phyloP scores from a whole-genome alignment of 2,888 invertebrate genomes.

The Notodonta ziczac region DNA sequence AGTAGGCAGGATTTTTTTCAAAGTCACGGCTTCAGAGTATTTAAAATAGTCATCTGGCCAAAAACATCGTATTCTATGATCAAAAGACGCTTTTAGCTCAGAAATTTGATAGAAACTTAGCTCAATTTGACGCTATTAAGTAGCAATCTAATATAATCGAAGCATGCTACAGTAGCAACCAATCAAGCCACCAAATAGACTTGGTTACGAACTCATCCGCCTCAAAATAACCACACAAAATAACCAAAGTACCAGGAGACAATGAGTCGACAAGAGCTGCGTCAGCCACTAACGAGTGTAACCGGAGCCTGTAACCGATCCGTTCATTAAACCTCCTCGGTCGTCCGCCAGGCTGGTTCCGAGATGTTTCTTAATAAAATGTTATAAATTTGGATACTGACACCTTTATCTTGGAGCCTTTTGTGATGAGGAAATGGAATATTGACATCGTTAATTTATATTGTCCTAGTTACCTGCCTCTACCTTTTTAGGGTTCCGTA shows the following conservation, averaged over 20 bases:
- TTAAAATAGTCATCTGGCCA: neutral
- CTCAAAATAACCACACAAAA: neutral
- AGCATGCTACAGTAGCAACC: neutral
- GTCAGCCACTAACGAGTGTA: constrained; percentile 71
- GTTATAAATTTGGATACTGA: constrained; percentile 47
- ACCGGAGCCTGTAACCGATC: constrained; percentile 73
- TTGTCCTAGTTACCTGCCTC: neutral
- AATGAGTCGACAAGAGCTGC: constrained; percentile 57
- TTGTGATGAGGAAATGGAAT: neutral
- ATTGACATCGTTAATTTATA: neutral
- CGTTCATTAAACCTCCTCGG: constrained; percentile 70
- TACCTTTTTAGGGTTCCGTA: no score
- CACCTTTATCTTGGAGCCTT: constrained; percentile 10
- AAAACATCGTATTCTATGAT: no score
- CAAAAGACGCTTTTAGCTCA: no score
- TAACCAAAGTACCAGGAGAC: constrained; percentile 54
- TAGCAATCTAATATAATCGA: no score
- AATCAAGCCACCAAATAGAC: neutral
- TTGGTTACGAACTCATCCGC: neutral
- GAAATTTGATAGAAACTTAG: no score
- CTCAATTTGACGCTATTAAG: no score
- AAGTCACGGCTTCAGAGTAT: neutral
- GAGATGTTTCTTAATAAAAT: constrained; percentile 54
- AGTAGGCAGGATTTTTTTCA: neutral
- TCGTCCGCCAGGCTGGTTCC: constrained; percentile 55